These are phyloP conservation scores for Festucalex cinctus DNA, from an alignment of 2,113 vertebrate genomes.

Conservation along the genomic window DNA sequence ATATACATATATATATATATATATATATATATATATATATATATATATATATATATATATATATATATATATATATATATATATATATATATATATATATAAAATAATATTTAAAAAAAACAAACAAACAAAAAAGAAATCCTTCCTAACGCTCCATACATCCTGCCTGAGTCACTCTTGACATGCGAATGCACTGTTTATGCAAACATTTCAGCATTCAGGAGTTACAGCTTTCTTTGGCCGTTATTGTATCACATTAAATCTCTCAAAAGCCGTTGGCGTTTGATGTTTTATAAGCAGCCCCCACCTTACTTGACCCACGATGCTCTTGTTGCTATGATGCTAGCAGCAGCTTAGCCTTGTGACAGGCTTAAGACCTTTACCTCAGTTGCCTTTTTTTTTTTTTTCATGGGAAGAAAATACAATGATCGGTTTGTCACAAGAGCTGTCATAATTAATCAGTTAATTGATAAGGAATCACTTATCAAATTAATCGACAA, in stretches of 20 bases:
- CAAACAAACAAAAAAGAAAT: too few species aligned
- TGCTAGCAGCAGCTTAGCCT: slow-evolving; percentile 13
- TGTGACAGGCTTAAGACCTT: slow-evolving; percentile 13
- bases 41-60: too few species aligned
- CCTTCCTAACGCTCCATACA: background rate
- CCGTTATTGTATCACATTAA: slow-evolving; percentile 24
- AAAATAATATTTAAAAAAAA: too few species aligned
- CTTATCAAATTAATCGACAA: too few species aligned
- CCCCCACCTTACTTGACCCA: slow-evolving; percentile 22
- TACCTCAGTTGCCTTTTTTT: slow-evolving; percentile 4
- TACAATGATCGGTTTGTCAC: background rate
- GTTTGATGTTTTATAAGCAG: slow-evolving; percentile 50
- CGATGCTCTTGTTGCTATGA: slow-evolving; percentile 8
- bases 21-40: too few species aligned
- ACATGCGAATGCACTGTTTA: background rate
- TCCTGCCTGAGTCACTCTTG: background rate
- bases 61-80: too few species aligned
- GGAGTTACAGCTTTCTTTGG: slow-evolving; percentile 1
- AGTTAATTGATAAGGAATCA: too few species aligned
- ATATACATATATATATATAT: too few species aligned
- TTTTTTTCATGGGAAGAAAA: background rate
- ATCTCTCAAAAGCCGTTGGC: slow-evolving; percentile 13
- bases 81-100: too few species aligned
- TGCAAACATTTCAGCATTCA: background rate
- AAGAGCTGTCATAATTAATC: too few species aligned